Percentiles rank a stretch among this genome's conserved stretches.
phyloP scores from a whole-genome alignment of 2,797 vertebrate genomes.

The Chaetophractus vellerosus region DNA sequence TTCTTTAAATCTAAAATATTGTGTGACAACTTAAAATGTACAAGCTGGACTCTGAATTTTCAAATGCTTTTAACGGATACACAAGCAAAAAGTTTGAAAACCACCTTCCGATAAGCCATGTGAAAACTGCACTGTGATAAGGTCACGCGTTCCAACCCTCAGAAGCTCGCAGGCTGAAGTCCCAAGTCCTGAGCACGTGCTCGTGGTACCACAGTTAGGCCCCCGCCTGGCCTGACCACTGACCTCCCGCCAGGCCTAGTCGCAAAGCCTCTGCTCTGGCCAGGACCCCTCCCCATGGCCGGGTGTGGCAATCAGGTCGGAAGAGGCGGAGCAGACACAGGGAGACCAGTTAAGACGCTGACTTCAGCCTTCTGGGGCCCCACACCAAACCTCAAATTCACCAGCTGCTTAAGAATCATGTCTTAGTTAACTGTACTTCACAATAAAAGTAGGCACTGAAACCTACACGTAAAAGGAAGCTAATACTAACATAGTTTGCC shows the following conservation, averaged over 20 bases:
- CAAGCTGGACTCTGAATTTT: not conserved
- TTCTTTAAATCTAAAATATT: conserved; percentile 12
- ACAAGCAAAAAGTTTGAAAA: conserved; percentile 28
- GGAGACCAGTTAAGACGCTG: not conserved
- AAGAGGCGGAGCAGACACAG: not conserved
- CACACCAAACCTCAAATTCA: not conserved
- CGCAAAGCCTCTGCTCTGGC: not conserved
- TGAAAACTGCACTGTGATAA: conserved; percentile 32
- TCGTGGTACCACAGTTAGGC: not conserved
- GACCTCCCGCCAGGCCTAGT: too few relatives aligned
- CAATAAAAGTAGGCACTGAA: conserved; percentile 56
- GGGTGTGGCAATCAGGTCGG: accelerated
- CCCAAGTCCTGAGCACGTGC: too few relatives aligned
- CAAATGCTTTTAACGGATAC: conserved; percentile 17
- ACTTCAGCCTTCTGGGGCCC: not conserved
- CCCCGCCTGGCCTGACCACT: not conserved
- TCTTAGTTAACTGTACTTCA: conserved; percentile 12
- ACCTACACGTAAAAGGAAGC: not conserved
- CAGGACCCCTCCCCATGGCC: not conserved
- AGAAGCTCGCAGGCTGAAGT: not conserved
- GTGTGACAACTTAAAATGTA: not conserved
- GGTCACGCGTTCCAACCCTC: not conserved
- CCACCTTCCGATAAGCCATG: conserved; percentile 1
- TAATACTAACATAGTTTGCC: conserved; percentile 62
- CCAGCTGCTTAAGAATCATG: not conserved